Percentiles rank a stretch among this genome's conserved stretches.
phyloP scores from a whole-genome alignment of 2,888 invertebrate species.

The Cerastoderma edule region DNA sequence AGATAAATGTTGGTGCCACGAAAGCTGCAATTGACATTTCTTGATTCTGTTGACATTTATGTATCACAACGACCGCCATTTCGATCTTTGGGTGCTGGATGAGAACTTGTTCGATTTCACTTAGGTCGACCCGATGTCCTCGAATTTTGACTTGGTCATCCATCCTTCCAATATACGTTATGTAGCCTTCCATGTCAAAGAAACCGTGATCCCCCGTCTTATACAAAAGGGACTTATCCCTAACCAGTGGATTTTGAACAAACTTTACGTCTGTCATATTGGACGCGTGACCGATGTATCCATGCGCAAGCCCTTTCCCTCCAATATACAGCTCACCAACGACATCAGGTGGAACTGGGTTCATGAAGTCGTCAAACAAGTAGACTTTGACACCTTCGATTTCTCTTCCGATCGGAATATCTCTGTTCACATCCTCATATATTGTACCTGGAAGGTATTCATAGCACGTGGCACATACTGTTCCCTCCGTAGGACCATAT shows the following conservation, averaged over 20 bases:
- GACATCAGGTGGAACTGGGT: constrained; percentile 89
- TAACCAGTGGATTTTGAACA: constrained; percentile 60
- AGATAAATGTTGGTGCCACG: constrained; percentile 67
- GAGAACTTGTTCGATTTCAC: constrained; percentile 89
- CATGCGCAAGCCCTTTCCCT: constrained; percentile 91
- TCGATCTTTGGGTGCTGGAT: constrained; percentile 71
- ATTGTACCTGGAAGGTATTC: constrained; percentile 85
- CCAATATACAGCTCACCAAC: constrained; percentile 93
- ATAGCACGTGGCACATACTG: constrained; percentile 94
- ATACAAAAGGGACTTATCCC: constrained; percentile 86
- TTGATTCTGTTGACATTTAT: constrained; percentile 52
- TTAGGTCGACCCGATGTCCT: constrained; percentile 93
- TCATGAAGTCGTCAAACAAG: constrained; percentile 89
- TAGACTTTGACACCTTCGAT: constrained; percentile 92
- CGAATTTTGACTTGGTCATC: constrained; percentile 87
- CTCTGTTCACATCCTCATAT: constrained; percentile 84
- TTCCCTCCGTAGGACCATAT: constrained; percentile 95
- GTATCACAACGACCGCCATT: constrained; percentile 67
- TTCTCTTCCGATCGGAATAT: constrained; percentile 93
- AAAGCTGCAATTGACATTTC: constrained; percentile 67
- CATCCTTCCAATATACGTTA: constrained; percentile 90
- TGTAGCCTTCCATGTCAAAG: constrained; percentile 87
- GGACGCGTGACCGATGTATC: constrained; percentile 89
- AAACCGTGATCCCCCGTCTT: constrained; percentile 94
- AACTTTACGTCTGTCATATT: constrained; percentile 85